These are phyloP conservation scores for Sycon ciliatum DNA, from an alignment of 37 sponge, comb jelly and placozoan genomes.

Conservation along the genomic window DNA sequence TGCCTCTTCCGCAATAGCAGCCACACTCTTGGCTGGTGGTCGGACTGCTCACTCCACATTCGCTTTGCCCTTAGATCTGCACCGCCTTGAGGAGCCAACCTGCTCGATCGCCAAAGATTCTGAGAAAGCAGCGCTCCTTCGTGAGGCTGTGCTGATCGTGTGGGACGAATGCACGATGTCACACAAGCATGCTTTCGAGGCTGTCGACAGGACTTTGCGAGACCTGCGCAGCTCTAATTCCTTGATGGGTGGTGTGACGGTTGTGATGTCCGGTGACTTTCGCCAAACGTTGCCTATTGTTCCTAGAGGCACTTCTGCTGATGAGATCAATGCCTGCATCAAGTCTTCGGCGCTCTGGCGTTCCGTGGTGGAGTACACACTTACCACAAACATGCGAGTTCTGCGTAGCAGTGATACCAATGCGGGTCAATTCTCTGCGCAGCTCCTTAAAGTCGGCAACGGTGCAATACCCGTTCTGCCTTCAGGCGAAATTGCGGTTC, in stretches of 20 bases:
- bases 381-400: constrained; percentile 36
- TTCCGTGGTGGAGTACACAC: neutral
- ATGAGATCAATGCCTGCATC: constrained; percentile 26
- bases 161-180: constrained; percentile 44
- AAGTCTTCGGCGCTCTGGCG: constrained; percentile 20
- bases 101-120: constrained; percentile 33
- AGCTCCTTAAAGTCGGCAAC: neutral
- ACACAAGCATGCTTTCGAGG: constrained; percentile 29
- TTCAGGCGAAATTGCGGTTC: neutral
- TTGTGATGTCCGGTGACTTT: constrained; percentile 26
- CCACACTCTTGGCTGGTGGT: constrained; percentile 25
- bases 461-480: neutral
- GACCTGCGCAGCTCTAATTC: neutral
- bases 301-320: constrained; percentile 17
- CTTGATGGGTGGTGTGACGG: constrained; percentile 10
- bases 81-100: neutral
- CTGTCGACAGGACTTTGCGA: constrained; percentile 19
- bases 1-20: constrained; percentile 41
- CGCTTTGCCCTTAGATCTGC: constrained; percentile 20
- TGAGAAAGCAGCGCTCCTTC: constrained; percentile 14
- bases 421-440: neutral
- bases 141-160: constrained; percentile 11
- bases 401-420: constrained; percentile 17
- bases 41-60: constrained; percentile 31
- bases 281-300: constrained; percentile 33